phyloP scores from a whole-genome alignment of 2,888 invertebrate genomes.

The Petrolisthes cinctipes region DNA sequence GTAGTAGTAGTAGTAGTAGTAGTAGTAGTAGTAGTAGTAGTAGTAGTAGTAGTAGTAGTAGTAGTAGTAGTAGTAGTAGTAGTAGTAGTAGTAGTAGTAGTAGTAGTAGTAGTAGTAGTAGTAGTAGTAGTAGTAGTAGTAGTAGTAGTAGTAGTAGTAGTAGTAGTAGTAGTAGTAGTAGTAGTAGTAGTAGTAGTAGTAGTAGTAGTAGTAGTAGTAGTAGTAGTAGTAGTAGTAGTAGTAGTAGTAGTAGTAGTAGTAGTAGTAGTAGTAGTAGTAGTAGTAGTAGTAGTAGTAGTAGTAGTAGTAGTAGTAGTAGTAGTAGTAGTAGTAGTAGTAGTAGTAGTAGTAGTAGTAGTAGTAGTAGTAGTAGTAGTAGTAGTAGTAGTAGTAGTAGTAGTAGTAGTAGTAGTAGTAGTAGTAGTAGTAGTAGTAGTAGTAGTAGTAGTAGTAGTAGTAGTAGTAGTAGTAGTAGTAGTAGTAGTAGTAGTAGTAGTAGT shows the following conservation, averaged over 20 bases:
- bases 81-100: not conserved
- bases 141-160: not conserved
- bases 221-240: not conserved
- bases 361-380: not conserved
- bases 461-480: not conserved
- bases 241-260: not conserved
- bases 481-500: not conserved
- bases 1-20: not conserved
- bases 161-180: not conserved
- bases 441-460: not conserved
- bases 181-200: not conserved
- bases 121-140: not conserved
- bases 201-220: not conserved
- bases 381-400: not conserved
- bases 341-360: not conserved
- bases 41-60: not conserved
- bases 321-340: not conserved
- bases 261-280: not conserved
- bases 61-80: not conserved
- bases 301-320: not conserved
- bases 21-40: not conserved
- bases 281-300: not conserved
- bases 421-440: not conserved
- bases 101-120: not conserved
- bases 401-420: not conserved